Base-by-base conservation (phyloP, 1,140 invertebrate species). In the Helicoverpa zea region DNA sequence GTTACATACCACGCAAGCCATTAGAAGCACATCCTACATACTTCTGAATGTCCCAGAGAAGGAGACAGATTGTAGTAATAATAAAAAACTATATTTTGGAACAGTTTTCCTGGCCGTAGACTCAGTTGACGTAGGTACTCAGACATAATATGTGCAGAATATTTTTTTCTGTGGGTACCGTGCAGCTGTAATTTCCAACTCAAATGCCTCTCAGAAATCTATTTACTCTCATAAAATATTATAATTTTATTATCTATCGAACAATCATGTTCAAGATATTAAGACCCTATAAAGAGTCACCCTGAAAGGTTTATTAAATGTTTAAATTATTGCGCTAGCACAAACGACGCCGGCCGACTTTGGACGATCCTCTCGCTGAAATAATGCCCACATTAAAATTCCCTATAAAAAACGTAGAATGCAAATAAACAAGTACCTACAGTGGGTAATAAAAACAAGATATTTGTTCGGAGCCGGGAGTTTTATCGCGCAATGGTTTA, bases 401-500 rank as follows among this genome's bases (percentile, higher is more conserved):
- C 18, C 49, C 66, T 70, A 11, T 18, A 49, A 70, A 70, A 70
- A 70, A 70, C 43, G 12, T 70, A 23, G 14, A 66, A 18, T 70
- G 66, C 66, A 52, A 70, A 70, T 70, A 70, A 70, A 70, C 3
- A 70, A 70, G 66, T 75, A 75, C 23, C 23, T 23, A 23, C 73
- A 61, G 73, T 75, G 10, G 43, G 30, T 56, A 49, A 75, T 75
- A 75, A 75, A 75, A 75, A 56, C 56, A 29, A 61, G 43, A 75
- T 75, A 75, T 75, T 58, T 61, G 18, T 35, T 49, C 5, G 29
- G 56, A 52, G 74, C 14, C 29, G 47, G 43, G 18, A 11, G 4
- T 58, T 68, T 81, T 84, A 76, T 81, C 80, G 59, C 51, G 30
- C 30, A 56, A 70, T 74, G 74, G 47, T 75, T 49, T 35, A 47